phyloP scores from a whole-genome alignment of 2,113 vertebrate species.

The Pithys albifrons region DNA sequence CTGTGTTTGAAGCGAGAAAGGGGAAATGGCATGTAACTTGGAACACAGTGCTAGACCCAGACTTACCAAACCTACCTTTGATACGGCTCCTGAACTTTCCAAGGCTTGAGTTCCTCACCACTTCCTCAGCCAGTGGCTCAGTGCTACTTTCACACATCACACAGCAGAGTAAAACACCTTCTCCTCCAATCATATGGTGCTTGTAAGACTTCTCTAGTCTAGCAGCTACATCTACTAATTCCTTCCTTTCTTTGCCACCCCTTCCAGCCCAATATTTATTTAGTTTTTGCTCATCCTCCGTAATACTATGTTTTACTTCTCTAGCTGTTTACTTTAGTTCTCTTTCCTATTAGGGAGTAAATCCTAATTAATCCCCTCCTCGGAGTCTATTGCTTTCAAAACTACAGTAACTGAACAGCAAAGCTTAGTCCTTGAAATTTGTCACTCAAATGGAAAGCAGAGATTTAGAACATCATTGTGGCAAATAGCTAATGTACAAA shows the following conservation, averaged over 20 bases:
- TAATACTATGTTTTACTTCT: not conserved
- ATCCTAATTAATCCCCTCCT: not conserved
- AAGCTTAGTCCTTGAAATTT: not conserved
- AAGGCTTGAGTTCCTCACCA: not conserved
- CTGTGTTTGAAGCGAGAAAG: not conserved
- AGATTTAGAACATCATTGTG: not conserved
- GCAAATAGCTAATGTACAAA: not conserved
- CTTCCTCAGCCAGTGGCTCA: not conserved
- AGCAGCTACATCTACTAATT: not conserved
- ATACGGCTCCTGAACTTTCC: not conserved
- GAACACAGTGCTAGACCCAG: not conserved
- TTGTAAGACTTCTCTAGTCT: not conserved
- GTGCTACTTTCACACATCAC: not conserved
- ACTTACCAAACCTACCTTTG: not conserved
- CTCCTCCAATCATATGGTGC: not conserved
- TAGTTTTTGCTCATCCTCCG: not conserved
- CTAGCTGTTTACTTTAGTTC: not conserved
- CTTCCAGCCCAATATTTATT: not conserved
- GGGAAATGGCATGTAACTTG: not conserved
- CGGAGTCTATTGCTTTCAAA: not conserved
- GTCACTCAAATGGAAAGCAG: not conserved
- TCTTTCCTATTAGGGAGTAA: not conserved
- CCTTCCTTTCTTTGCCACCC: not conserved
- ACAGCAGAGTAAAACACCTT: not conserved
- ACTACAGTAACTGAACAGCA: not conserved